Conservation (phyloP, 2,113 vertebrate genomes). For the Onychorhynchus coronatus region DNA sequence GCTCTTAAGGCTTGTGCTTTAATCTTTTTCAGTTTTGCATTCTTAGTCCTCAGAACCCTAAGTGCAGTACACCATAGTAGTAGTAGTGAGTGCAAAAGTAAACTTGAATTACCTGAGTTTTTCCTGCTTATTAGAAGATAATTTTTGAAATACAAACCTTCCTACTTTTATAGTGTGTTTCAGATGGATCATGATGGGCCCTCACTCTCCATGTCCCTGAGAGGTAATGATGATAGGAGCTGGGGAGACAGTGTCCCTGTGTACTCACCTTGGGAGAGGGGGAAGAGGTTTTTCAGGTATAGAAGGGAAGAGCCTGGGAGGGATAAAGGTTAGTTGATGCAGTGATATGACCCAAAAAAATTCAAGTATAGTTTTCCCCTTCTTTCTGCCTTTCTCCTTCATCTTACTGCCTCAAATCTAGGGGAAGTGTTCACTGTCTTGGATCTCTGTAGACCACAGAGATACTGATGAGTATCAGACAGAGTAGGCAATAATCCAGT, state of each 20-base stretch:
- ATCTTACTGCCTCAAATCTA: neutral
- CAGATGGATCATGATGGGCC: neutral
- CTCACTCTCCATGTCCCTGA: neutral
- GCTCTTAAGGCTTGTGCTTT: neutral
- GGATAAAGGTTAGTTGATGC: neutral
- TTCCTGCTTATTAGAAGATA: neutral
- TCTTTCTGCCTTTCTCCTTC: neutral
- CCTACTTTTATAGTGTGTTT: neutral
- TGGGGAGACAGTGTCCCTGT: neutral
- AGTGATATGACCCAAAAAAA: neutral
- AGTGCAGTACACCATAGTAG: neutral
- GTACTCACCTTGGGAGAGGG: accelerated
- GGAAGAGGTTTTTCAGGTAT: neutral
- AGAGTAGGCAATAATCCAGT: neutral
- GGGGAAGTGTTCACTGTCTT: neutral
- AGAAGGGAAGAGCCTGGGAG: neutral
- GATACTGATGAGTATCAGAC: neutral
- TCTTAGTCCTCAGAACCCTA: neutral
- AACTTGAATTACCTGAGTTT: neutral
- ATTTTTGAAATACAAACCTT: neutral
- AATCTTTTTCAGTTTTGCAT: neutral
- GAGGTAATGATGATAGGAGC: neutral
- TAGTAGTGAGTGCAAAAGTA: neutral
- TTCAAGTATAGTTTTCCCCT: neutral
- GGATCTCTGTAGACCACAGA: neutral